These are phyloP conservation scores for Sinohyriopsis cumingii DNA, from an alignment of 2,888 invertebrate species.

Conservation along the genomic window DNA sequence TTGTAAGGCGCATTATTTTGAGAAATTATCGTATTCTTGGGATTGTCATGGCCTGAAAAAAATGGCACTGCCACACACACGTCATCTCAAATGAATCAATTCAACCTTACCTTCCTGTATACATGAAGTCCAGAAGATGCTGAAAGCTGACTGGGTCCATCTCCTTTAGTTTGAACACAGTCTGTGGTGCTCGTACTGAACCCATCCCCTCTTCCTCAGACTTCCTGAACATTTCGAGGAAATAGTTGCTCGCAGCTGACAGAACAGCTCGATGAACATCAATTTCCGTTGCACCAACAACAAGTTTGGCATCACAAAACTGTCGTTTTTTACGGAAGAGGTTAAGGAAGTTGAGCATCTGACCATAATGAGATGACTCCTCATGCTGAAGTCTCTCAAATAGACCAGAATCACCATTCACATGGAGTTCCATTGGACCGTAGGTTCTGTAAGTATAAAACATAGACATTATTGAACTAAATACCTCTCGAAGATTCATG, in stretches of 20 bases:
- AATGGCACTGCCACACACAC: too few species aligned
- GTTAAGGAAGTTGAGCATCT: conserved; percentile 80
- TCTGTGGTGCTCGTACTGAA: conserved; percentile 62
- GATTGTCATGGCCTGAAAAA: too few species aligned
- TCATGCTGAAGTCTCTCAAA: neutral
- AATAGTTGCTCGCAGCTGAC: conserved; percentile 84
- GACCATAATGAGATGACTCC: neutral
- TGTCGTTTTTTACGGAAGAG: conserved; percentile 87
- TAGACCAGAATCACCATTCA: too few species aligned
- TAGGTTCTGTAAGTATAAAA: too few species aligned
- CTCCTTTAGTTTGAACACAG: conserved; percentile 77
- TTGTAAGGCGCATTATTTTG: too few species aligned
- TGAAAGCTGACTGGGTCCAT: conserved; percentile 82
- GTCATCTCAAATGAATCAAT: too few species aligned
- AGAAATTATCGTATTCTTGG: too few species aligned
- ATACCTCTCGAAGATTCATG: too few species aligned
- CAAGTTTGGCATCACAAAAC: conserved; percentile 89
- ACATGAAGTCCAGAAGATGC: conserved; percentile 86
- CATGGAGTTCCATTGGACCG: too few species aligned
- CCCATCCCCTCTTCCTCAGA: conserved; percentile 66
- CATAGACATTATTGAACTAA: too few species aligned
- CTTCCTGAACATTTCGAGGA: conserved; percentile 82
- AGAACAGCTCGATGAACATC: conserved; percentile 86
- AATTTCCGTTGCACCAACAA: conserved; percentile 83
- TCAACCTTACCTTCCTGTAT: conserved; percentile 79